A percentile compares a stretch with the other conserved stretches of the same genome.
phyloP scores from a whole-genome alignment of 1,140 invertebrate species.

The Gonatopus flavifemur region DNA sequence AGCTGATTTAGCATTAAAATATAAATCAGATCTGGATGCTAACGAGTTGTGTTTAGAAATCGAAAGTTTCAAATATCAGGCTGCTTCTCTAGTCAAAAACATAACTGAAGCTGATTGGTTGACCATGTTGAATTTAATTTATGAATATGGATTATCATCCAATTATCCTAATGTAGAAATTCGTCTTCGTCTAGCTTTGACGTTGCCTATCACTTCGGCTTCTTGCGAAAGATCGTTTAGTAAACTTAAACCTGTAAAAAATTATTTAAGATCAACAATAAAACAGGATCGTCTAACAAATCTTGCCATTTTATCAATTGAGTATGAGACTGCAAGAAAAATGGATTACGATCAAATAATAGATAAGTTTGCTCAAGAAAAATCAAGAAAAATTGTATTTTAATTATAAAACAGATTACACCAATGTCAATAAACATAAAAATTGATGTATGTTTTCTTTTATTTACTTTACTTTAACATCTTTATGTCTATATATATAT shows the following conservation, averaged over 20 bases:
- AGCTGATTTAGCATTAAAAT: constrained; percentile 13
- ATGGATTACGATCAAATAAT: too few species aligned
- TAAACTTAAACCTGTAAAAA: constrained; percentile 20
- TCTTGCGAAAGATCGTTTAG: constrained; percentile 10
- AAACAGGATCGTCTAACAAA: too few species aligned
- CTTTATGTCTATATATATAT: too few species aligned
- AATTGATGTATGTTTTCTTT: too few species aligned
- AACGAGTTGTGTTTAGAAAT: constrained; percentile 16
- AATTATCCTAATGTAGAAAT: constrained; percentile 15
- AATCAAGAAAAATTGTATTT: too few species aligned
- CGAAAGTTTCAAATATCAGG: constrained; percentile 5
- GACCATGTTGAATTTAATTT: constrained; percentile 11
- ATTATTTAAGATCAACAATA: constrained; percentile 16
- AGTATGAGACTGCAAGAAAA: too few species aligned
- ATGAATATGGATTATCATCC: constrained; percentile 9
- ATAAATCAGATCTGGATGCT: constrained; percentile 14
- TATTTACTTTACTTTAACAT: too few species aligned
- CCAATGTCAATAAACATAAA: too few species aligned
- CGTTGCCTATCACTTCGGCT: constrained; percentile 10
- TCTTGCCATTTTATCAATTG: too few species aligned
- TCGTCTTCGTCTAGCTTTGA: constrained; percentile 8
- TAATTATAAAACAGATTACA: too few species aligned
- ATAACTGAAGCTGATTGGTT: constrained; percentile 11
- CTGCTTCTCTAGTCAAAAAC: too few species aligned
- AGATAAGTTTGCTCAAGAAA: too few species aligned